Evolutionary conservation across 2,888 invertebrate species (phyloP), one percentile per base, ranked within the genome.

Genomic region (Scaptomyza reducta): DNA sequence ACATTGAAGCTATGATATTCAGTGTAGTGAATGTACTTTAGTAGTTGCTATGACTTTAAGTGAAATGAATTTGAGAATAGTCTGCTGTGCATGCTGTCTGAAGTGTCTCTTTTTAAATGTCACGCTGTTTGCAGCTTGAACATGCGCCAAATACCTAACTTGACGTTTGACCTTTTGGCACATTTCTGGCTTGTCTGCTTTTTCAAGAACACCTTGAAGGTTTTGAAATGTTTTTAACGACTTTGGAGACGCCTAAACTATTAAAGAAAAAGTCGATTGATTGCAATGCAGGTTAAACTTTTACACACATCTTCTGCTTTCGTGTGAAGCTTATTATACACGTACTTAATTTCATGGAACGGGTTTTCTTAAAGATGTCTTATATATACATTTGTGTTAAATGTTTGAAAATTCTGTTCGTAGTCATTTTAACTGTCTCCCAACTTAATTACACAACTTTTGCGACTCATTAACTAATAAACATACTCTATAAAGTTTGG

Each of bases 131-230:
- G 31, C 10, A 31, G 18, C 18, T 18, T 31, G 5, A 31, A 3
- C 47, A 47, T 10, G 31, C 31, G 31, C 9, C 47, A 31, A 31
- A 16, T 18, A 9, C 6, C 18, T 10, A 13, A 4, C 4, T 49
- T 33, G 49, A 49, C 49, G n/a, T 49, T 49, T 49, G 33, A 49
- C n/a, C 49, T 49, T 40, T 31, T 31, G n/a, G 10, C 33, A 22
- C n/a, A 9, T 16, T 40, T 18, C 33, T 10, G n/a, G 18, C 33
- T 49, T n/a, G 18, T n/a, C 13, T 33, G 31, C 31, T 18, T 10
- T 47, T n/a, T 18, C 6, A 33, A 33, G 13, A 33, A 10, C 18
- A 47, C 29, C 38, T 47, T 47, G 33, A 13, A 49, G 14, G 14
- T 9, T 38, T 14, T 9, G 9, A 14, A 38, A 9, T 10, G 16